Evolutionary conservation across 2,113 vertebrate species (phyloP).

Genomic region (Phyllostomus discolor): DNA sequence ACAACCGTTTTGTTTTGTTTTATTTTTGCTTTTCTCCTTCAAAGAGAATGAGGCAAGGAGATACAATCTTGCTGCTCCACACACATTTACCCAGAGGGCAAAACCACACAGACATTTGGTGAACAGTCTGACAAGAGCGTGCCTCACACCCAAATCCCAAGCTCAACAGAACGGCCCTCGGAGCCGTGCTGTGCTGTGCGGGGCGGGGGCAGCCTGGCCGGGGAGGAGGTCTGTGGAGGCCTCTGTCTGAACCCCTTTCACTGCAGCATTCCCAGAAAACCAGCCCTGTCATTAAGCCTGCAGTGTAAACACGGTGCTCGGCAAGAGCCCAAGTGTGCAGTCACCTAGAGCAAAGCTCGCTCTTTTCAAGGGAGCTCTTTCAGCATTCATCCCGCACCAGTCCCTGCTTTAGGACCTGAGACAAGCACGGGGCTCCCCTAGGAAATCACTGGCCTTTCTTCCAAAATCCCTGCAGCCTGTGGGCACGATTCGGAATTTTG

Average conservation of each 20-base stretch:
- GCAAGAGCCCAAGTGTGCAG: background rate
- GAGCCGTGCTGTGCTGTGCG: no score
- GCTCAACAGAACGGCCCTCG: background rate
- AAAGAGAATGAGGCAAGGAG: background rate
- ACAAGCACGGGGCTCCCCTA: background rate
- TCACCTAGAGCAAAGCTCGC: background rate
- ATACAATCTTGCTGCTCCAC: background rate
- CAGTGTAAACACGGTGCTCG: constrained; percentile 1
- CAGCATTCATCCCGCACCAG: background rate
- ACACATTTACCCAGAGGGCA: background rate
- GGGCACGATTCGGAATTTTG: background rate
- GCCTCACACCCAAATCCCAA: background rate
- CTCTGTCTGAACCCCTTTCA: background rate
- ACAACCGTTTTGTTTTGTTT: background rate
- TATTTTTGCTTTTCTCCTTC: background rate
- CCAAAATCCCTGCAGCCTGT: background rate
- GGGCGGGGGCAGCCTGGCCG: background rate
- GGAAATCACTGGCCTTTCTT: background rate
- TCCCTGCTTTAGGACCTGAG: background rate
- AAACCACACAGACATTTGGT: background rate
- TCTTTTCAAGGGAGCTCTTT: constrained; percentile 3
- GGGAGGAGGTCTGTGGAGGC: background rate
- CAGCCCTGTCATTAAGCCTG: background rate
- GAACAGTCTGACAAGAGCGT: background rate
- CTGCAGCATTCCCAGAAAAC: constrained; percentile 15